phyloP scores from a whole-genome alignment of 2,888 invertebrate species.

The Trichogramma evanescens region DNA sequence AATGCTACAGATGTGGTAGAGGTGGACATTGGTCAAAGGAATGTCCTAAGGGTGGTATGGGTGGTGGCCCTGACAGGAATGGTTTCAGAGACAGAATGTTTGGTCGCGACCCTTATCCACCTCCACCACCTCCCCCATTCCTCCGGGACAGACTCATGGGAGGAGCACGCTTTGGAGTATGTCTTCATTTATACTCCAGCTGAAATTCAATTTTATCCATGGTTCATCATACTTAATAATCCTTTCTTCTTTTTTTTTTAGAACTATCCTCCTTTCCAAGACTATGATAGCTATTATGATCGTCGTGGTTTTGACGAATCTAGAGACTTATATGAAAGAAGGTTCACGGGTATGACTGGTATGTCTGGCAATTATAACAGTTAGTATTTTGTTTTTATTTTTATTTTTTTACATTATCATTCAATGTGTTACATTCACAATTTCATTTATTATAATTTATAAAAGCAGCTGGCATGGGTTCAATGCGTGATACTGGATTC shows the following conservation, averaged over 20 bases:
- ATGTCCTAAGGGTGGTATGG: conserved; percentile 71
- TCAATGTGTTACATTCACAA: conserved; percentile 2
- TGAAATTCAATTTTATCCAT: not conserved
- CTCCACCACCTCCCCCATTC: conserved; percentile 86
- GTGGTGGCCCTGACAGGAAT: conserved; percentile 66
- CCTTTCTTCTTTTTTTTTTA: not conserved
- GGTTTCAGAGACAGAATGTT: conserved; percentile 82
- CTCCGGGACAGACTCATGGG: conserved; percentile 88
- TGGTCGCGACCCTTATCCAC: conserved; percentile 83
- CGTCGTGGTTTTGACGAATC: conserved; percentile 68
- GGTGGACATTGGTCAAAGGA: conserved; percentile 96
- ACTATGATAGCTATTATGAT: conserved; percentile 76
- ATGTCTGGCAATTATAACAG: conserved; percentile 22
- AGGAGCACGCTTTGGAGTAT: conserved; percentile 51
- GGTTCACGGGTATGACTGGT: conserved; percentile 60
- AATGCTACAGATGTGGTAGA: conserved; percentile 90
- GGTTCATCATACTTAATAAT: conserved; percentile 9
- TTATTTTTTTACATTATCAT: not conserved
- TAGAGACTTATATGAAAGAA: conserved; percentile 73
- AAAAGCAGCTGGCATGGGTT: conserved; percentile 53
- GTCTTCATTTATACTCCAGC: conserved; percentile 21
- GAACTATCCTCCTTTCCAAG: conserved; percentile 44
- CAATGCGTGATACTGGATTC: conserved; percentile 60
- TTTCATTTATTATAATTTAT: not conserved
- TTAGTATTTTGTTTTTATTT: not conserved